These are phyloP conservation scores for Aspidapion aeneum DNA, from an alignment of 2,888 invertebrate species.

Conservation along the genomic window DNA sequence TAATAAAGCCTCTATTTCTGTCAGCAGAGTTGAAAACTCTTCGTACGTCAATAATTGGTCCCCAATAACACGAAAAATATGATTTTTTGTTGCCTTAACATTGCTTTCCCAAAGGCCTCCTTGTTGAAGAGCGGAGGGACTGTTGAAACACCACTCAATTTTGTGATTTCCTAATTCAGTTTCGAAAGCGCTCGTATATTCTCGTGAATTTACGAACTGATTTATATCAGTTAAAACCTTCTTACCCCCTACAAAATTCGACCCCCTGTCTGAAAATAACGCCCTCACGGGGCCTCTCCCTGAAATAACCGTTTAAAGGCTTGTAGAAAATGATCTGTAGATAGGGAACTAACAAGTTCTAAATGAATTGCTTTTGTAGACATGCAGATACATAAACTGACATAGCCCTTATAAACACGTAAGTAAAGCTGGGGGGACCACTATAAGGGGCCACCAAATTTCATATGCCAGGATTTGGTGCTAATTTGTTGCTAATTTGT, in stretches of 20 bases:
- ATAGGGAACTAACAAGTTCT: slow-evolving; percentile 8
- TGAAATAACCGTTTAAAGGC: slow-evolving; percentile 17
- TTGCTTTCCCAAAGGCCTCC: slow-evolving; percentile 3
- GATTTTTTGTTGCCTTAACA: neutral
- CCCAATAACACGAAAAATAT: neutral
- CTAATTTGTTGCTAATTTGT: too few species aligned
- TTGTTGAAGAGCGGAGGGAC: neutral
- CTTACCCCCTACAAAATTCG: slow-evolving; percentile 15
- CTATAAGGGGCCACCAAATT: too few species aligned
- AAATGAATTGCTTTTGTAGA: slow-evolving; percentile 7
- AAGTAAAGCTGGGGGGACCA: too few species aligned
- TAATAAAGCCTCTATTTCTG: slow-evolving; percentile 1
- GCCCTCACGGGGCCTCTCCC: slow-evolving; percentile 9
- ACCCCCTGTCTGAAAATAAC: slow-evolving; percentile 11
- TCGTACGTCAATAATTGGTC: slow-evolving; percentile 4
- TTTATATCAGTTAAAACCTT: neutral
- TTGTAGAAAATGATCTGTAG: slow-evolving; percentile 10
- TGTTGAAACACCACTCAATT: neutral
- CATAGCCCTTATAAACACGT: slow-evolving; percentile 3
- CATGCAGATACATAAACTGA: slow-evolving; percentile 9
- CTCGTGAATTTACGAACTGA: neutral
- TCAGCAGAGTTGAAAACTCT: neutral
- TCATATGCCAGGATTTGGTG: too few species aligned
- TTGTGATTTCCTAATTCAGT: neutral
- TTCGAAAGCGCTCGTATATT: neutral